Conservation (phyloP, 2,113 vertebrate species). For the Labrus mixtus region DNA sequence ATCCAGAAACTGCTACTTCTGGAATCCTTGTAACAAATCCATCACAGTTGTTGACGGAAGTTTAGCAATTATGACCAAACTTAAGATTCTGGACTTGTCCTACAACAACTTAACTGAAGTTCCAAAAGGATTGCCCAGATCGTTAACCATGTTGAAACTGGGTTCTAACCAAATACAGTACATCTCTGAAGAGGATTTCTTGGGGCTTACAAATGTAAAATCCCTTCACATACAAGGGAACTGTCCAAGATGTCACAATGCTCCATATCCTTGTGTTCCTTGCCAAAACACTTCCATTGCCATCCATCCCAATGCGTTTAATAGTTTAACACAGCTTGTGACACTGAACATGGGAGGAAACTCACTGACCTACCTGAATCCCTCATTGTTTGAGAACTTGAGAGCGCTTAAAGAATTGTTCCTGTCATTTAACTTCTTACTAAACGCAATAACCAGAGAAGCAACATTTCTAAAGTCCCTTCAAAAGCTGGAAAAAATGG, state of each 20-base stretch:
- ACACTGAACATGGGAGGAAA: slow-evolving; percentile 77
- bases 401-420: slow-evolving; percentile 64
- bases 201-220: slow-evolving; percentile 51
- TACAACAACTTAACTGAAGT: slow-evolving; percentile 76
- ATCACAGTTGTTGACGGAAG: slow-evolving; percentile 24
- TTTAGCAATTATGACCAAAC: slow-evolving; percentile 61
- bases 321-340: slow-evolving; percentile 49
- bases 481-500: slow-evolving; percentile 72
- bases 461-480: slow-evolving; percentile 75
- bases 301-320: slow-evolving; percentile 77
- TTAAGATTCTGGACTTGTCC: slow-evolving; percentile 60
- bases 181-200: slow-evolving; percentile 73
- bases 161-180: slow-evolving; percentile 73
- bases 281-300: slow-evolving; percentile 69
- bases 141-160: slow-evolving; percentile 53
- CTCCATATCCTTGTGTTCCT: slow-evolving; percentile 74
- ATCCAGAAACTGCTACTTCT: slow-evolving; percentile 75
- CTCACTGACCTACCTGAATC: slow-evolving; percentile 62
- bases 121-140: slow-evolving; percentile 57
- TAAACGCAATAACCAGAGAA: slow-evolving; percentile 40
- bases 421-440: slow-evolving; percentile 81
- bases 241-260: slow-evolving; percentile 84
- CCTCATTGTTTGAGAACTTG: slow-evolving; percentile 77
- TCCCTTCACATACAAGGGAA: slow-evolving; percentile 80
- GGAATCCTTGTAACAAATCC: slow-evolving; percentile 55